Percentiles rank a stretch among this genome's conserved stretches.
Evolutionary conservation across 2,797 vertebrate genomes (phyloP).

Genomic region (Danio kyathit): DNA sequence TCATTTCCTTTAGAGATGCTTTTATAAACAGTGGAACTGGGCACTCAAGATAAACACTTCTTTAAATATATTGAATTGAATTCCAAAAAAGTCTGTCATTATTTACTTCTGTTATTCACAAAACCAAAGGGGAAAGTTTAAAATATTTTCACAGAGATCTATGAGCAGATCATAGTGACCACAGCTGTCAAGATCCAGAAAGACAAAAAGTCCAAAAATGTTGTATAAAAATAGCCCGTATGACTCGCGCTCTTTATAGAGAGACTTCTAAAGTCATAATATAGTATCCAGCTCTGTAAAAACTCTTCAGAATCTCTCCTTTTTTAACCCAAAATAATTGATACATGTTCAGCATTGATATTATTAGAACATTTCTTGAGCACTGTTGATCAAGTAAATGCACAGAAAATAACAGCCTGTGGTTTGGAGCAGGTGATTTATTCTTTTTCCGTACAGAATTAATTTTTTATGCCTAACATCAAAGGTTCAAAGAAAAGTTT

Average conservation of each 20-base stretch:
- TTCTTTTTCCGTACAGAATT: not conserved
- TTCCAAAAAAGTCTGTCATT: not conserved
- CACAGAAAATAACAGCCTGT: not conserved
- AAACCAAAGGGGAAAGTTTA: not conserved
- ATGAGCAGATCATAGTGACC: not conserved
- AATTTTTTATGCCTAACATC: not conserved
- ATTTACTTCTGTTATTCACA: not conserved
- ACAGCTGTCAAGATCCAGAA: not conserved
- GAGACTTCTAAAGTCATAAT: not conserved
- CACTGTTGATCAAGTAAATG: too few species aligned
- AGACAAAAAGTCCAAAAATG: not conserved
- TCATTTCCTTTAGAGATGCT: constrained; percentile 37
- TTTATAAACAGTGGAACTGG: constrained; percentile 32
- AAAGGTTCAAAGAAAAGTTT: not conserved
- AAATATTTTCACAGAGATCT: not conserved
- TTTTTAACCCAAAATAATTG: too few species aligned
- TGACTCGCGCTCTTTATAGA: not conserved
- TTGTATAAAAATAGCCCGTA: not conserved
- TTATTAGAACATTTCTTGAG: too few species aligned
- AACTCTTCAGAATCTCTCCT: too few species aligned
- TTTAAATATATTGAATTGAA: not conserved
- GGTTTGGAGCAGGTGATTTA: not conserved
- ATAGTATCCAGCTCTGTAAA: not conserved
- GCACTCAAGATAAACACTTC: constrained; percentile 39
- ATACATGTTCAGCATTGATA: too few species aligned